Evolutionary conservation across 2,797 vertebrate genomes (phyloP).

Genomic region (Carapus acus): DNA sequence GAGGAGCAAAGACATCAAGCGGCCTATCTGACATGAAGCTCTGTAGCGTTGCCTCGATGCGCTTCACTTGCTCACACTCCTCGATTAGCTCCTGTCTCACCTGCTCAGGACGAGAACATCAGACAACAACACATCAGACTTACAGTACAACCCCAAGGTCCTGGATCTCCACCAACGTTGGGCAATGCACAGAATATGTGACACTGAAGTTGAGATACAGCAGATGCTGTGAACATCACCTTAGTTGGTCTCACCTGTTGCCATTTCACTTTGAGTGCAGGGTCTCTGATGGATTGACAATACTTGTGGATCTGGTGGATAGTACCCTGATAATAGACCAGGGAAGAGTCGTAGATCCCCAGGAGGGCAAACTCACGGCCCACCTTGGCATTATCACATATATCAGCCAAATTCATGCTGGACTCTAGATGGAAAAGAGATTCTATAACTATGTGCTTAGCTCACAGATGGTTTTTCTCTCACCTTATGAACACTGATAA

Average conservation of each 20-base stretch:
- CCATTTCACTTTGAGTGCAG: constrained; percentile 87
- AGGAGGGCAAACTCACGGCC: constrained; percentile 93
- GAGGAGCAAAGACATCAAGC: constrained; percentile 76
- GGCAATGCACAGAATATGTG: too few relatives aligned
- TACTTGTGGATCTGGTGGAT: constrained; percentile 94
- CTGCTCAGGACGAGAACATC: too few relatives aligned
- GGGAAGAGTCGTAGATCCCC: constrained; percentile 94
- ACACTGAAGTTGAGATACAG: too few relatives aligned
- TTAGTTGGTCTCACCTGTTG: constrained; percentile 86
- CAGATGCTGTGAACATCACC: too few relatives aligned
- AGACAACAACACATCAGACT: too few relatives aligned
- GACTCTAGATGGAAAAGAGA: constrained; percentile 22
- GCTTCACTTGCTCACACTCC: constrained; percentile 93
- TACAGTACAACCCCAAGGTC: too few relatives aligned
- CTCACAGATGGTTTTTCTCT: background rate
- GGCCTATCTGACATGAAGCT: constrained; percentile 90
- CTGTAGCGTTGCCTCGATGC: constrained; percentile 86
- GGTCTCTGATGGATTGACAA: constrained; percentile 85
- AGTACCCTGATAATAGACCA: constrained; percentile 96
- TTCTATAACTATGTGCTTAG: too few relatives aligned
- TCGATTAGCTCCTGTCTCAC: constrained; percentile 86
- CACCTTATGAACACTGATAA: too few relatives aligned
- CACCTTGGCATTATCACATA: constrained; percentile 95
- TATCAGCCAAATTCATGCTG: constrained; percentile 92
- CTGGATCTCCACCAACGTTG: too few relatives aligned